Evolutionary conservation across 2,888 invertebrate species (phyloP), one percentile per base, ranked within the genome.

Genomic region (Synanthedon andrenaeformis): DNA sequence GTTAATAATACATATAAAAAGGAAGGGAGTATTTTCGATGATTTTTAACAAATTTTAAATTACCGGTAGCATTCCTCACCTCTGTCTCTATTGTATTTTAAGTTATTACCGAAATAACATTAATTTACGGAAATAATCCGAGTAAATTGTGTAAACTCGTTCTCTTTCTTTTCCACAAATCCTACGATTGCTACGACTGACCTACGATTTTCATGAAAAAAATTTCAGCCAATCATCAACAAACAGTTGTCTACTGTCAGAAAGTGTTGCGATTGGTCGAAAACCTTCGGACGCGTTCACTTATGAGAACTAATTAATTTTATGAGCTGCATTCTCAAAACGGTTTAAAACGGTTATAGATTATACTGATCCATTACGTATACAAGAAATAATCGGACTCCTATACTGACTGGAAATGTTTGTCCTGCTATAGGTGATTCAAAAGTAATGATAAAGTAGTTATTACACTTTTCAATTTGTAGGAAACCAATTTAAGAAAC

Each of bases 141-240:
- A 51, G 53, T 49, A 54, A 45, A 35, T 10, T 35, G 10, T 3
- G 35, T 10, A 10, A 35, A 2, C 3, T 35, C 35, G 35, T 35
- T 35, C 10, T 35, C 35, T 10, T 4, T 6, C 0, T 1, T 35
- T 8, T 35, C 28, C 35, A 35, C 35, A 35, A 35, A 10, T 28
- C 10, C 35, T 10, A 35, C 61, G 63, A 53, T 3, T 3, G 17
- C 1, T 3, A 19, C 19, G 19, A 19, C 19, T 2, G 23, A 23
- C 1, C 35, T 8, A 35, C 61, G 63, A 53, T 54, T 51, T 56
- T 54, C 54, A 14, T 56, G 55, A 54, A 56, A 57, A 56, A 57
- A 62, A 58, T 60, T 62, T 73, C 74, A 74, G 70, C 88, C 88
- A 87, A 87, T 88, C 78, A 79, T 72, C 77, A 79, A 75, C 77